Evolutionary conservation across 1,140 invertebrate genomes (phyloP), one percentile per base, ranked within the genome.

Genomic region (Aphelenchoides fujianensis): DNA sequence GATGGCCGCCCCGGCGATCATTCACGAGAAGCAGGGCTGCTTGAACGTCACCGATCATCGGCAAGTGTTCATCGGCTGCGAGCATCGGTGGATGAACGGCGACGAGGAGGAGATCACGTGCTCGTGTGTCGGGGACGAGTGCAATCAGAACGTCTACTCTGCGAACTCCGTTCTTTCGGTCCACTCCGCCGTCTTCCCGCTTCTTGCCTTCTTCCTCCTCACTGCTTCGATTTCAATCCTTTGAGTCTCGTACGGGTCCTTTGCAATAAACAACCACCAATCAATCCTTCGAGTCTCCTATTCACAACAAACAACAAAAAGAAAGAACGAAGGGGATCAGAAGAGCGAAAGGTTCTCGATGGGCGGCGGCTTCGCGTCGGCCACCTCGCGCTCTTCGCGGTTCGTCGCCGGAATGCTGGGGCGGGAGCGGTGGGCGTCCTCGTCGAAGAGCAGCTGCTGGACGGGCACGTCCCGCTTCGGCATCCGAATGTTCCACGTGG

Each of bases 371-470:
- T 23, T 48, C 23, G 41, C 23, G 12, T 12, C 23, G 12, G 12
- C 41, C 23, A 16, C 41, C 41, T 48, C 41, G 41, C 23, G 12
- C 23, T 48, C 12, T 48, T 48, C 23, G 12, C 41, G 41, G 23
- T 48, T 48, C 41, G 41, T 48, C 41, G 41, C 12, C 41, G 23
- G 41, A 12, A 16, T 23, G 12, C 23, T 48, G 23, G 12, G 12
- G 41, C 12, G 23, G 41, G 12, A 48, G 12, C 69, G 2, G 9
- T 70, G 16, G n/a, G 31, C 35, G 55, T 96, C 94, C 88, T 95
- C 93, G 72, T 89, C 85, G 78, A 94, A 96, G 68, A 93, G 89
- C 70, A 95, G 92, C 59, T 89, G 84, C 76, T 83, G 88, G 9
- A 93, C 84, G 3, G 68, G 53, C 35, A 72, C 61, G 54, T 88